A percentile compares a stretch with the other conserved stretches of the same genome.
These are phyloP conservation scores for Stomorhina lunata DNA, from an alignment of 2,888 invertebrate species.

Conservation along the genomic window DNA sequence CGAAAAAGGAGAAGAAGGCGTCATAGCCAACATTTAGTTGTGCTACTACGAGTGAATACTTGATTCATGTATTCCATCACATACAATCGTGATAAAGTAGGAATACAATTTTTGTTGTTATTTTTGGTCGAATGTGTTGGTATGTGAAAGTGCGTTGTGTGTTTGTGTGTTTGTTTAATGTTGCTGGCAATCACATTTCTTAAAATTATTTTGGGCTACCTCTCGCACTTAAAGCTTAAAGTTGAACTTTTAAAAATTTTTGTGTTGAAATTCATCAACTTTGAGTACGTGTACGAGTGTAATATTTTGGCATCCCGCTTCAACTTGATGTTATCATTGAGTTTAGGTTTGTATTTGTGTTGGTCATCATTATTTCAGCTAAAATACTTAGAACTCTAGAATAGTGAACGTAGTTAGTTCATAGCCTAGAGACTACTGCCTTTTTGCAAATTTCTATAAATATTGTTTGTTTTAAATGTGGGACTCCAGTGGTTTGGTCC, in stretches of 20 bases:
- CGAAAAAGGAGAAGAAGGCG: background rate
- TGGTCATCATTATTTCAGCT: background rate
- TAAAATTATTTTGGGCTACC: constrained; percentile 18
- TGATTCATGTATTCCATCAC: constrained; percentile 36
- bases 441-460: background rate
- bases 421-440: constrained; percentile 33
- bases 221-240: background rate
- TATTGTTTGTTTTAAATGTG: constrained; percentile 34
- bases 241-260: constrained; percentile 21
- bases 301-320: background rate
- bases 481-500: constrained; percentile 14
- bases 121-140: background rate
- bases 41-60: no score
- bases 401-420: no score
- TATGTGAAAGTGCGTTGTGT: background rate
- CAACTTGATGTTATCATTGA: background rate
- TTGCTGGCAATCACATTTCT: constrained; percentile 43
- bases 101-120: constrained; percentile 9
- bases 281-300: background rate
- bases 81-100: constrained; percentile 14
- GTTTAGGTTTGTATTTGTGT: background rate
- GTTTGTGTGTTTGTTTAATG: background rate
- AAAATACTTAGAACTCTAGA: background rate
- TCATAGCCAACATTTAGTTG: constrained; percentile 7
- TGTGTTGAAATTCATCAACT: background rate